Evolutionary conservation across 2,797 vertebrate genomes (phyloP).

Genomic region (Hapalemur alaotrensis): DNA sequence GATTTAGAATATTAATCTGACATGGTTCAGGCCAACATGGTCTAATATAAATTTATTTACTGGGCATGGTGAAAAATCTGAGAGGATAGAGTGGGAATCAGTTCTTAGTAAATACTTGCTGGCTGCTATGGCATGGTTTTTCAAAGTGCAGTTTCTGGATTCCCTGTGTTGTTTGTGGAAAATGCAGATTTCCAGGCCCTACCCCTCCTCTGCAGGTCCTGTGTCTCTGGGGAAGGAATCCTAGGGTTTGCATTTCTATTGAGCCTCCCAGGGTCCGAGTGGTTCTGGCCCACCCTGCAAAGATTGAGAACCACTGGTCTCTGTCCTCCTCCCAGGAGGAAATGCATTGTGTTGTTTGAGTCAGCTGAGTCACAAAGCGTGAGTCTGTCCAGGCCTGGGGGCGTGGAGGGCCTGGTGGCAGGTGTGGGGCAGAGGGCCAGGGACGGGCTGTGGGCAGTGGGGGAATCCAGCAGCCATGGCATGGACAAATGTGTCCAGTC

Average conservation of each 20-base stretch:
- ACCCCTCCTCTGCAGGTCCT: background rate
- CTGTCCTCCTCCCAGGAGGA: background rate
- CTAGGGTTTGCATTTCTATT: background rate
- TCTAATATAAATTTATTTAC: constrained; percentile 34
- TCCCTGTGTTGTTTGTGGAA: background rate
- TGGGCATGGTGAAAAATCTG: background rate
- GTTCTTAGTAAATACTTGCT: background rate
- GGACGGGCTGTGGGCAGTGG: background rate
- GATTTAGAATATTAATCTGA: constrained; percentile 56
- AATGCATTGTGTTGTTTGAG: background rate
- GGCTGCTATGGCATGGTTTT: background rate
- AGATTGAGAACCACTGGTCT: background rate
- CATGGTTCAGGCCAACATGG: background rate
- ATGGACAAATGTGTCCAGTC: background rate
- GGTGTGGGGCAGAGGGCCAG: background rate
- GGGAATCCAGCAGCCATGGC: background rate
- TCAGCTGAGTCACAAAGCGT: background rate
- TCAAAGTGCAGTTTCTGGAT: background rate
- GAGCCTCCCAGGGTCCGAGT: rapidly evolving
- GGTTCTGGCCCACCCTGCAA: background rate
- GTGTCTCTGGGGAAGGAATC: background rate
- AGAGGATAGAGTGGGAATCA: background rate
- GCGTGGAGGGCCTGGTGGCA: background rate
- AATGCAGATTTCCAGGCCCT: background rate
- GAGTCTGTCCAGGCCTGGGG: background rate